phyloP scores from a whole-genome alignment of 2,888 invertebrate genomes.

The Cryptops parisi region DNA sequence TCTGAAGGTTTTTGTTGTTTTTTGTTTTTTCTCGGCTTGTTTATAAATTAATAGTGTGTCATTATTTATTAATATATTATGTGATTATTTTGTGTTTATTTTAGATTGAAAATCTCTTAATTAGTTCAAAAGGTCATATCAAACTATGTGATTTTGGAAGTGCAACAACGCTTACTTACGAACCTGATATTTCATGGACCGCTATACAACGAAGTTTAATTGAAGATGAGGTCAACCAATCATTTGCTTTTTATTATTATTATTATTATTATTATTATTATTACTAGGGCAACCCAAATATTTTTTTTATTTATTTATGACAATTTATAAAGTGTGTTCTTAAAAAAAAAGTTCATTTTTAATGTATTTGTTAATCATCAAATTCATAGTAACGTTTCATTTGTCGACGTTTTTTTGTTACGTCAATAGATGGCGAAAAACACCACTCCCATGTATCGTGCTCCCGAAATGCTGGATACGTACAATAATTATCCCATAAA shows the following conservation, averaged over 20 bases:
- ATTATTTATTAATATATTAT: not conserved
- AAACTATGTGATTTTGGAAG: constrained; percentile 98
- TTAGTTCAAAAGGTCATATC: constrained; percentile 66
- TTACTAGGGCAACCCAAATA: not conserved
- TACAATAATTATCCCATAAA: constrained; percentile 93
- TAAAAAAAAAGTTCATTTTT: too few relatives aligned
- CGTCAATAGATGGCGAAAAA: constrained; percentile 36
- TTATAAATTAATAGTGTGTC: constrained; percentile 6
- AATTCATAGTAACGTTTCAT: not conserved
- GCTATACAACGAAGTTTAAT: constrained; percentile 76
- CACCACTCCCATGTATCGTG: constrained; percentile 67
- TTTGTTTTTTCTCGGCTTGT: constrained; percentile 2
- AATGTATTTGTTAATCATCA: not conserved
- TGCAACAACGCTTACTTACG: constrained; percentile 55
- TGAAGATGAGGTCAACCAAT: constrained; percentile 85
- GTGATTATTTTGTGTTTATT: constrained; percentile 18
- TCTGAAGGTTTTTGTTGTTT: constrained; percentile 51
- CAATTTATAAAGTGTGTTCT: too few relatives aligned
- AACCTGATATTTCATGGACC: constrained; percentile 81
- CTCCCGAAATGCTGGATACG: constrained; percentile 96
- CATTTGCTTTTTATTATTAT: constrained; percentile 1
- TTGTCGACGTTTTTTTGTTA: not conserved
- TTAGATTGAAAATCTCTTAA: constrained; percentile 77
- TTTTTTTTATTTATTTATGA: too few relatives aligned
- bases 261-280: constrained; percentile 7